These are phyloP conservation scores for Slavum lentiscoides DNA, from an alignment of 2,888 invertebrate species.

Conservation along the genomic window DNA sequence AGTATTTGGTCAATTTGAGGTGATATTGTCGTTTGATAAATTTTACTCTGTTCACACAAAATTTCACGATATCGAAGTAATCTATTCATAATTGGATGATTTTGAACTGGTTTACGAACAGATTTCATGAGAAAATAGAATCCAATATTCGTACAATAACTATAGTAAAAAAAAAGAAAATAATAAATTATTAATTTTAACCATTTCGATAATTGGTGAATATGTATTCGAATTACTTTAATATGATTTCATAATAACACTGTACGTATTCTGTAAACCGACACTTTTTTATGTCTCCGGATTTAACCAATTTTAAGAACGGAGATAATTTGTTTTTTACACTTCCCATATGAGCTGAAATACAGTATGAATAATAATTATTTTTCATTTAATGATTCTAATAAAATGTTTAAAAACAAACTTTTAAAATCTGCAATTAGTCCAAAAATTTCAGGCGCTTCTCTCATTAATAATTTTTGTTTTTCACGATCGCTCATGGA, in stretches of 20 bases:
- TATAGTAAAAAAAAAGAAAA: constrained; percentile 60
- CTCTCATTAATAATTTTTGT: constrained; percentile 75
- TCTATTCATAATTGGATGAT: constrained; percentile 88
- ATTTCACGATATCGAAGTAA: constrained; percentile 80
- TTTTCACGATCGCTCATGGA: constrained; percentile 77
- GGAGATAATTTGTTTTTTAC: constrained; percentile 71
- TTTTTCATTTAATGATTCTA: neutral
- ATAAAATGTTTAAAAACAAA: constrained; percentile 32
- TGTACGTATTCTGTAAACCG: constrained; percentile 72
- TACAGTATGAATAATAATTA: neutral
- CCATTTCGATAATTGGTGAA: neutral
- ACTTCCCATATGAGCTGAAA: constrained; percentile 58
- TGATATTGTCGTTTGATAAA: constrained; percentile 54
- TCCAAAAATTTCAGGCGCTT: constrained; percentile 83
- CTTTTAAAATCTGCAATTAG: constrained; percentile 77
- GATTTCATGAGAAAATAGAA: constrained; percentile 85
- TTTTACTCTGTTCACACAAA: constrained; percentile 61
- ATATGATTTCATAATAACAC: constrained; percentile 70
- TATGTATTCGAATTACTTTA: constrained; percentile 61
- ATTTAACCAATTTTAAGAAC: constrained; percentile 67
- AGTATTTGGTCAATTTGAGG: constrained; percentile 52
- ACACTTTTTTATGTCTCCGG: constrained; percentile 68
- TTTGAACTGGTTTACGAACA: constrained; percentile 70
- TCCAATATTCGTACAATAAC: constrained; percentile 83
- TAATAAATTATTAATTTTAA: neutral